Evolutionary conservation across 2,113 vertebrate species (phyloP).

Genomic region (Oreocharis arfaki): DNA sequence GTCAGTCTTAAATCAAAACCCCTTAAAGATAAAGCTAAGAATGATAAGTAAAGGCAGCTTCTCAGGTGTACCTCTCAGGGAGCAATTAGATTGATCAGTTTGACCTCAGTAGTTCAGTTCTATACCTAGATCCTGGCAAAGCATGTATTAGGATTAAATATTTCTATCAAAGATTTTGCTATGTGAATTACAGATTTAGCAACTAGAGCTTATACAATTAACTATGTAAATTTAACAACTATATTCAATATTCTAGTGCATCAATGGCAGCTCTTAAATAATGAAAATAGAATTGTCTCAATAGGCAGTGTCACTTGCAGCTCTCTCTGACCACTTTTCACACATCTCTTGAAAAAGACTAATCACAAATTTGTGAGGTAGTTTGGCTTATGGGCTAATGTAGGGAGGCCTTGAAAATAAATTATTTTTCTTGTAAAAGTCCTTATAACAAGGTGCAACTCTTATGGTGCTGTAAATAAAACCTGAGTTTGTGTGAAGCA

Average conservation of each 20-base stretch:
- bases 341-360: background rate
- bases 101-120: background rate
- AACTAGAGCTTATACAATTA: background rate
- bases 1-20: slow-evolving; percentile 43
- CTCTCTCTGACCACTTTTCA: background rate
- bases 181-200: background rate
- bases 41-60: background rate
- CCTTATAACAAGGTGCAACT: background rate
- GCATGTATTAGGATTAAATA: background rate
- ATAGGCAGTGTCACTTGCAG: background rate
- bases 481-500: background rate
- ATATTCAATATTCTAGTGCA: background rate
- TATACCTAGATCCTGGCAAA: background rate
- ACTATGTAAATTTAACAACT: background rate
- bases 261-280: background rate
- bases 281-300: background rate
- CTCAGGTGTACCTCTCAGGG: slow-evolving; percentile 10
- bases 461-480: background rate
- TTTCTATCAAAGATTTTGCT: background rate
- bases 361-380: background rate
- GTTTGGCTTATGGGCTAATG: background rate
- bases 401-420: background rate
- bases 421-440: background rate
- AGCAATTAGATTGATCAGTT: slow-evolving; percentile 34
- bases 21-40: background rate